Conservation (phyloP, 2,113 vertebrate species). For the Siniperca knerii region DNA sequence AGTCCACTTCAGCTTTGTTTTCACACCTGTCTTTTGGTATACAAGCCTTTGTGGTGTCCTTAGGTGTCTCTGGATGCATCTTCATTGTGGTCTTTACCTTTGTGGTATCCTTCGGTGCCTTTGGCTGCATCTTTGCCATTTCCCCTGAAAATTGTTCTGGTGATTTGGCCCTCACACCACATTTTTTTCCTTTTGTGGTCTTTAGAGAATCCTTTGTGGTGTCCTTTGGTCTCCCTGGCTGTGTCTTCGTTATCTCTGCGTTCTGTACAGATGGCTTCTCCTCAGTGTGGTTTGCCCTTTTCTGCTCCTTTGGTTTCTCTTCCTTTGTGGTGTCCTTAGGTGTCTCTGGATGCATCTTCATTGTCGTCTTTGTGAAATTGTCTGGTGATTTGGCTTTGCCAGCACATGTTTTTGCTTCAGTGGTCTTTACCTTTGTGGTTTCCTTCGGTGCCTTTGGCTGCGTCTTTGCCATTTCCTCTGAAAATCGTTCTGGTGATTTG, state of each 20-base stretch:
- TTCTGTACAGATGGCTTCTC: too few relatives aligned
- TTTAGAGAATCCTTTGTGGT: not conserved
- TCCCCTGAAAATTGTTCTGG: accelerated
- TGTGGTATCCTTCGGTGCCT: not conserved
- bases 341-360: not conserved
- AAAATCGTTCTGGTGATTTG: not conserved
- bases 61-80: too few relatives aligned
- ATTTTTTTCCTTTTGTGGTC: not conserved
- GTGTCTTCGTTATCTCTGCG: not conserved
- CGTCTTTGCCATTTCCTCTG: not conserved
- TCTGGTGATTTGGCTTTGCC: not conserved
- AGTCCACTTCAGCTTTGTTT: not conserved
- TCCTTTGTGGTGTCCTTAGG: not conserved
- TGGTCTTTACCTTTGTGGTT: not conserved
- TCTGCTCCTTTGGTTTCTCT: too few relatives aligned
- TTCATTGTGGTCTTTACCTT: not conserved
- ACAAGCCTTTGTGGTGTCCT: not conserved
- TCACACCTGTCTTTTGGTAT: not conserved
- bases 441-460: not conserved
- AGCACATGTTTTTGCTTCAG: not conserved
- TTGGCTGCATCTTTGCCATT: not conserved
- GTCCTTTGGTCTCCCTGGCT: not conserved
- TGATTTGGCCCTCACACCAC: not conserved
- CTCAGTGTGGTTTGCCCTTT: too few relatives aligned
- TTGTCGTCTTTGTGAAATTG: accelerated